Base-by-base conservation (phyloP, 1,140 invertebrate genomes). In the Penaeus japonicus region DNA sequence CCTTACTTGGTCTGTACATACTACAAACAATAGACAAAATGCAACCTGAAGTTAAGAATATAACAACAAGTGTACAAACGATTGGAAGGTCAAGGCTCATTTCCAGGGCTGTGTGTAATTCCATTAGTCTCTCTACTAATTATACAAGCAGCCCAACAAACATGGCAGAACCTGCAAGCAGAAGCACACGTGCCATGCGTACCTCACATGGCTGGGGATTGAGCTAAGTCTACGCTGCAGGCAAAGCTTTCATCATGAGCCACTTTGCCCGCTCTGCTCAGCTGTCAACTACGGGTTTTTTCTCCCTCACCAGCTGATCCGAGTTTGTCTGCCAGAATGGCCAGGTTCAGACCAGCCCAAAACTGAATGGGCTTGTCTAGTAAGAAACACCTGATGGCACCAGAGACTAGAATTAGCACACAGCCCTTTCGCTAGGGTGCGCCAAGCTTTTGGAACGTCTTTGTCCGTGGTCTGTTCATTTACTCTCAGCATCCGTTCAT, bases 11-110 rank as follows among this genome's bases (percentile, higher is more conserved):
- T 89, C 87, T 89, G 87, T 89, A 89, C 87, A 89, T 88, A 89
- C 87, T 89, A 89, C 87, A 89, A 89, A 89, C 83, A 84, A 88
- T 80, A 89, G 77, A 80, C 83, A 89, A 84, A 84, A 84, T 89
- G 87, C 87, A 89, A 89, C 87, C 87, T 89, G 87, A 89, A 88
- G 79, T 83, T 83, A 83, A 88, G 77, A 83, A 79, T 83, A 84
- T 84, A 89, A 89, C 83, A 89, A 89, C 87, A 89, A 89, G 87
- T 89, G 83, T 89, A 89, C 87, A 89, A 89, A 89, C 82, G 87
- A 89, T 89, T 89, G 87, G 87, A 89, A 89, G 87, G 87, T 89
- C 79, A 89, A 89, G 87, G 87, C 87, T 89, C 80, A 79, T 84
- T 84, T 89, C 87, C 81, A 88, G 87, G 87, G 87, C 87, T 88